phyloP scores from a whole-genome alignment of 2,888 invertebrate species.

The Labia minor region DNA sequence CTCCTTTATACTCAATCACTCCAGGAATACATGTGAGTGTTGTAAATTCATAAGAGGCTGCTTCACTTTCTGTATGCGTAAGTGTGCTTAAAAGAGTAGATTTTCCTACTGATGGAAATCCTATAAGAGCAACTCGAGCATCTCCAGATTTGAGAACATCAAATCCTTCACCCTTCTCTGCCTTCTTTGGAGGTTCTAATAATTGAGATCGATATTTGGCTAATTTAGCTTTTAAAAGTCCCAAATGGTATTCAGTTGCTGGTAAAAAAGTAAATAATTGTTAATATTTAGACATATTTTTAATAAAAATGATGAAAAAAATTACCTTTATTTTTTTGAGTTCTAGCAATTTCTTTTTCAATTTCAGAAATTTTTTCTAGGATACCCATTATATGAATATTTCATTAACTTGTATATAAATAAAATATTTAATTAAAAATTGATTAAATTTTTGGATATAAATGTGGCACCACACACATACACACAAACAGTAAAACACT shows the following conservation, averaged over 20 bases:
- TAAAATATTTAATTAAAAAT: background rate
- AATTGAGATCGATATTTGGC: constrained; percentile 91
- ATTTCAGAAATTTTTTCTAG: constrained; percentile 98
- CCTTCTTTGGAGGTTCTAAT: constrained; percentile 86
- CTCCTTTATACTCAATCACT: constrained; percentile 96
- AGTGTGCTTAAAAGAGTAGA: constrained; percentile 91
- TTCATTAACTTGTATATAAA: constrained; percentile 19
- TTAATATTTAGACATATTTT: background rate
- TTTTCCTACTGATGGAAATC: constrained; percentile 98
- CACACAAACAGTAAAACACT: too few relatives aligned
- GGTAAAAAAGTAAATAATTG: constrained; percentile 32
- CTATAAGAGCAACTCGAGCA: constrained; percentile 93
- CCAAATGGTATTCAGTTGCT: constrained; percentile 99
- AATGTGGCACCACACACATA: background rate
- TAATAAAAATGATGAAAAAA: constrained; percentile 13
- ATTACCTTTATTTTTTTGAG: constrained; percentile 97
- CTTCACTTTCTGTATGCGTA: constrained; percentile 93
- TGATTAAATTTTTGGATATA: background rate
- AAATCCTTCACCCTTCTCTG: constrained; percentile 93
- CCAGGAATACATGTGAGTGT: constrained; percentile 98
- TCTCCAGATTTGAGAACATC: constrained; percentile 99
- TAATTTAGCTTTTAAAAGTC: constrained; percentile 89
- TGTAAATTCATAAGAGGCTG: constrained; percentile 97
- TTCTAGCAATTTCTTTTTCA: constrained; percentile 94
- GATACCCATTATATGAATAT: constrained; percentile 98